These are phyloP conservation scores for Sitodiplosis mosellana DNA, from an alignment of 1,140 invertebrate genomes.

Conservation along the genomic window DNA sequence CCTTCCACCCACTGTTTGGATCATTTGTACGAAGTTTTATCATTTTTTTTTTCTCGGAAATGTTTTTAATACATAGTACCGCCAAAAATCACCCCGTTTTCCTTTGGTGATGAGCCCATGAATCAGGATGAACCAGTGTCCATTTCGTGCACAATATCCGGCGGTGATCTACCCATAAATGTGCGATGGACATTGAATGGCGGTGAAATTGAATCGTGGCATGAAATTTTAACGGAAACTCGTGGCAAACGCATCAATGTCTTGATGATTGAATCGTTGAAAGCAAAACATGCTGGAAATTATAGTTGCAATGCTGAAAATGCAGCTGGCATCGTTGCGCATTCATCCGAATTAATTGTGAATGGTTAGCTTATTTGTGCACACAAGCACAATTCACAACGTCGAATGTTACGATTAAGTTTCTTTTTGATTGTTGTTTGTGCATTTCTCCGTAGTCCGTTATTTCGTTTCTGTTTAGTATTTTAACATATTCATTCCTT, in stretches of 20 bases:
- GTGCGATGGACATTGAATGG: constrained; percentile 37
- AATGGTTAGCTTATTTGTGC: constrained; percentile 39
- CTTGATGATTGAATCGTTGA: constrained; percentile 23
- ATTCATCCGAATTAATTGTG: constrained; percentile 43
- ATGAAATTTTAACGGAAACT: constrained; percentile 23
- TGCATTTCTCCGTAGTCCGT: not conserved
- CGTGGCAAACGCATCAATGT: constrained; percentile 18
- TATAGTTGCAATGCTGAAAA: constrained; percentile 61
- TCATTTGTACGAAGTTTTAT: too few species aligned
- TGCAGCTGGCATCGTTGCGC: constrained; percentile 43
- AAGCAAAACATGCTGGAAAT: constrained; percentile 44
- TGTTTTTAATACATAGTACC: constrained; percentile 29
- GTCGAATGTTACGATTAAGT: not conserved
- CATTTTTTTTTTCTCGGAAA: too few species aligned
- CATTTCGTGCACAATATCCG: constrained; percentile 49
- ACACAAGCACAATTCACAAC: constrained; percentile 4
- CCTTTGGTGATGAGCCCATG: constrained; percentile 40
- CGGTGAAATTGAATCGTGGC: constrained; percentile 34
- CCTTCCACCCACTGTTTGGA: too few species aligned
- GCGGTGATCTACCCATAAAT: constrained; percentile 55
- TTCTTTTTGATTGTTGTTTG: not conserved
- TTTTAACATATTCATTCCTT: too few species aligned
- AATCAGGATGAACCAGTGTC: constrained; percentile 53
- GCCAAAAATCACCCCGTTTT: constrained; percentile 45
- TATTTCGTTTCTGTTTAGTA: too few species aligned